Evolutionary conservation across 1,140 invertebrate genomes (phyloP).

Genomic region (Ceratina australensis): DNA sequence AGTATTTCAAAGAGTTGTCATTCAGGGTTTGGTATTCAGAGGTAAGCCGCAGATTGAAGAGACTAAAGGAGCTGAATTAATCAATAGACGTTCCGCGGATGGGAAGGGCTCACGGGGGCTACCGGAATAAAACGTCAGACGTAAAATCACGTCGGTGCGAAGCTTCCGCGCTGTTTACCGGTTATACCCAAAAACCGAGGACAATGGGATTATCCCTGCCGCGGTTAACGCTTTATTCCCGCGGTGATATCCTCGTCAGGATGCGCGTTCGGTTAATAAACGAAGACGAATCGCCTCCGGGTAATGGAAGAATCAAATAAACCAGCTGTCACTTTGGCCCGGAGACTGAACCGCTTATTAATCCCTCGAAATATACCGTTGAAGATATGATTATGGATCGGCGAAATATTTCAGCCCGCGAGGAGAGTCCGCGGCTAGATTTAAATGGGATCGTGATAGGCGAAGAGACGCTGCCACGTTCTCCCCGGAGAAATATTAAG

Average conservation of each 20-base stretch:
- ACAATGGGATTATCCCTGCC: background rate
- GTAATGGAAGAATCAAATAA: slow-evolving; percentile 59
- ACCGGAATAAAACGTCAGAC: slow-evolving; percentile 11
- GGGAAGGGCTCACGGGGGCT: too few relatives aligned
- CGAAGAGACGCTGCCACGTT: background rate
- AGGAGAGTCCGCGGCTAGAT: background rate
- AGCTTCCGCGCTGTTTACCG: background rate
- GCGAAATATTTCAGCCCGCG: background rate
- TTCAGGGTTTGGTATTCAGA: slow-evolving; percentile 2
- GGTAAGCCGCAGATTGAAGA: background rate
- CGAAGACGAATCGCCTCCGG: slow-evolving; percentile 65
- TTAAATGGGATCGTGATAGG: background rate
- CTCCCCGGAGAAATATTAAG: background rate
- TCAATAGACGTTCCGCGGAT: background rate
- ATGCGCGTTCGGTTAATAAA: slow-evolving; percentile 48
- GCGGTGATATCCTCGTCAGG: slow-evolving; percentile 36
- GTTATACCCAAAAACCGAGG: background rate
- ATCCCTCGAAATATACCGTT: slow-evolving; percentile 58
- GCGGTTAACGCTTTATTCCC: slow-evolving; percentile 23
- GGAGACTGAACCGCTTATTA: slow-evolving; percentile 60
- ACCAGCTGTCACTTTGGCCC: slow-evolving; percentile 47
- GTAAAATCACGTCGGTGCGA: background rate
- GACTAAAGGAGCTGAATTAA: slow-evolving; percentile 37
- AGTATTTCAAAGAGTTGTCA: slow-evolving; percentile 19
- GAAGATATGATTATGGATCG: slow-evolving; percentile 13